Evolutionary conservation across 1,140 invertebrate genomes (phyloP).

Genomic region (Homarus americanus): DNA sequence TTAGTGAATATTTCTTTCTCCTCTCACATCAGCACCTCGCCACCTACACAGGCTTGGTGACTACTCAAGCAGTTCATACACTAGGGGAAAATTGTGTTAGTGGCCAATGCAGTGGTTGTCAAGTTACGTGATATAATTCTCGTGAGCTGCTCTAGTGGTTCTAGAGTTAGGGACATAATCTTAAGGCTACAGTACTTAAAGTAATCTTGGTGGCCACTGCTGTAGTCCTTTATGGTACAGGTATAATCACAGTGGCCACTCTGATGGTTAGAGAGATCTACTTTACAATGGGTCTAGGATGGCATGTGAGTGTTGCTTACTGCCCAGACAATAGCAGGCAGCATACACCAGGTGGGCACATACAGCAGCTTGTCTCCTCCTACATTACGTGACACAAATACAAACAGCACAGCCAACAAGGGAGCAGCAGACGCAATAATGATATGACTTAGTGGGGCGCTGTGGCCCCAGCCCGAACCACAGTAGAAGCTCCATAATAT

Average conservation of each 20-base stretch:
- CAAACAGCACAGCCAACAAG: slow-evolving; percentile 67
- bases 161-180: slow-evolving; percentile 5
- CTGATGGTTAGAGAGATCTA: slow-evolving; percentile 32
- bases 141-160: not conserved
- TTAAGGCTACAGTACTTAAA: not conserved
- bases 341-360: slow-evolving; percentile 34
- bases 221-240: not conserved
- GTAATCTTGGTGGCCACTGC: slow-evolving; percentile 16
- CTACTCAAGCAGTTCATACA: slow-evolving; percentile 2
- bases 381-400: slow-evolving; percentile 61
- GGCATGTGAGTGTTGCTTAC: slow-evolving; percentile 30
- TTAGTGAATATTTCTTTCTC: not conserved
- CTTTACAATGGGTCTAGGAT: slow-evolving; percentile 46
- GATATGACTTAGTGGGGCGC: slow-evolving; percentile 60
- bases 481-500: no score
- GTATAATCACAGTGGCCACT: slow-evolving; percentile 29
- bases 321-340: slow-evolving; percentile 43
- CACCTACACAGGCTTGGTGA: not conserved
- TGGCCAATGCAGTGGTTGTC: slow-evolving; percentile 9
- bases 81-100: not conserved
- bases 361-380: slow-evolving; percentile 40
- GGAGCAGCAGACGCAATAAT: slow-evolving; percentile 57
- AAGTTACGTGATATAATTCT: slow-evolving; percentile 6
- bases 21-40: not conserved
- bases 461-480: slow-evolving; percentile 19